Conservation (phyloP, 2,888 invertebrate genomes). For the Hanleya hanleyi region DNA sequence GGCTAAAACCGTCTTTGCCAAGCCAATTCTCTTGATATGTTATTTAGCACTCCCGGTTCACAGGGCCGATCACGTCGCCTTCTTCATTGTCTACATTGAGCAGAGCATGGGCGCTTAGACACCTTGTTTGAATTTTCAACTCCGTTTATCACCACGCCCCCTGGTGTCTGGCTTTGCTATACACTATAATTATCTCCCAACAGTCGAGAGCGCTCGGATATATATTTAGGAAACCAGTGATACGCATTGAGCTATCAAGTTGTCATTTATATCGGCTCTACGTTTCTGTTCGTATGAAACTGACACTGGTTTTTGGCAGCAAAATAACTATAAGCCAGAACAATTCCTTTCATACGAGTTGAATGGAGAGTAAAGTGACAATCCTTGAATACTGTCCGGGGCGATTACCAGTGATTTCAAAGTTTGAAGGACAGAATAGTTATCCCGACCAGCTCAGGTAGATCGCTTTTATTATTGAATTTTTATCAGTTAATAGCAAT, state of each 20-base stretch:
- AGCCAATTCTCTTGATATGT: conserved; percentile 1
- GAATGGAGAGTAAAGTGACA: too few relatives aligned
- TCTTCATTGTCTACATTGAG: neutral
- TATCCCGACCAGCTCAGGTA: neutral
- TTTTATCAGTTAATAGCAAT: conserved; percentile 2
- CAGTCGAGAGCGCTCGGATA: neutral
- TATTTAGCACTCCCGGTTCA: neutral
- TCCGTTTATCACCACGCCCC: neutral
- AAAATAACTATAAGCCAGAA: too few relatives aligned
- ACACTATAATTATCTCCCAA: neutral
- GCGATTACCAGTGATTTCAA: too few relatives aligned
- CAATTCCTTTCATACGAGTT: too few relatives aligned
- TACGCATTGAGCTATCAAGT: conserved; percentile 10
- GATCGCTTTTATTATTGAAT: conserved; percentile 1
- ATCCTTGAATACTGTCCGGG: too few relatives aligned
- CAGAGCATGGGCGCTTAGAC: too few relatives aligned
- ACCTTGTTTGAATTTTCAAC: too few relatives aligned
- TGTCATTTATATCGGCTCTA: neutral
- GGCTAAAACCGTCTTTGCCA: neutral
- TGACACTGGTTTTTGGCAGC: neutral
- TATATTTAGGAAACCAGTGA: neutral
- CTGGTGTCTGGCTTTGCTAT: neutral
- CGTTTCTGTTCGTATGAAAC: neutral
- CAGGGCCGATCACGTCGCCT: neutral
- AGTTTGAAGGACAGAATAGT: too few relatives aligned